Evolutionary conservation across 2,113 vertebrate species (phyloP).

Genomic region (Pterocles orientalis): DNA sequence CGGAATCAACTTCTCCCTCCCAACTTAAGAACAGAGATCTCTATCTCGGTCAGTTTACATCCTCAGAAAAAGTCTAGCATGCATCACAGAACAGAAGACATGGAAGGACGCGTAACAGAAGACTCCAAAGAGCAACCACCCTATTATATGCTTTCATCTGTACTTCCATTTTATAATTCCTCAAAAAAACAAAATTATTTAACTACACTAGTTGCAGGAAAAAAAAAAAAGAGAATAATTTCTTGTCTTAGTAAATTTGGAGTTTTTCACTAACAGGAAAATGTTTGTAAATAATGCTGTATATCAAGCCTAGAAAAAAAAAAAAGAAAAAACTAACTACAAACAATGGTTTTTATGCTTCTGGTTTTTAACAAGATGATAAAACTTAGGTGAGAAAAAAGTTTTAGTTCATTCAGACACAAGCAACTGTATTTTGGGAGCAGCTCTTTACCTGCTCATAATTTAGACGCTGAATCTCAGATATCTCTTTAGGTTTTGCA

Average conservation of each 20-base stretch:
- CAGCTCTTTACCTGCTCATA: conserved; percentile 92
- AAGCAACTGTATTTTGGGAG: neutral
- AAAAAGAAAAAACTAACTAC: neutral
- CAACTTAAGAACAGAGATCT: neutral
- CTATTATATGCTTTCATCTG: neutral
- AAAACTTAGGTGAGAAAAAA: neutral
- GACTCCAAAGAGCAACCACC: neutral
- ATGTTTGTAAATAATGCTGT: neutral
- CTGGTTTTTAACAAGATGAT: neutral
- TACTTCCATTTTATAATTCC: neutral
- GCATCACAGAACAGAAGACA: neutral
- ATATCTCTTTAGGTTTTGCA: conserved; percentile 98
- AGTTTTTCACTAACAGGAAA: neutral
- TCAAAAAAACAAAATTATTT: neutral
- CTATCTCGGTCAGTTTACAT: neutral
- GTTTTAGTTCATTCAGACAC: neutral
- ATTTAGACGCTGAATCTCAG: conserved; percentile 96
- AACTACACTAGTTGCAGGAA: neutral
- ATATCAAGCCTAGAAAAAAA: neutral
- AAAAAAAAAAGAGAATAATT: neutral
- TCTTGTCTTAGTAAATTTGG: neutral
- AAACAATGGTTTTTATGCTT: neutral
- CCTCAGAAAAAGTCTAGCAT: neutral
- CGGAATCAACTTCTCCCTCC: neutral
- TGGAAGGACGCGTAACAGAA: neutral